Base-by-base conservation (phyloP, 2,113 vertebrate genomes). In the Dasypus novemcinctus region DNA sequence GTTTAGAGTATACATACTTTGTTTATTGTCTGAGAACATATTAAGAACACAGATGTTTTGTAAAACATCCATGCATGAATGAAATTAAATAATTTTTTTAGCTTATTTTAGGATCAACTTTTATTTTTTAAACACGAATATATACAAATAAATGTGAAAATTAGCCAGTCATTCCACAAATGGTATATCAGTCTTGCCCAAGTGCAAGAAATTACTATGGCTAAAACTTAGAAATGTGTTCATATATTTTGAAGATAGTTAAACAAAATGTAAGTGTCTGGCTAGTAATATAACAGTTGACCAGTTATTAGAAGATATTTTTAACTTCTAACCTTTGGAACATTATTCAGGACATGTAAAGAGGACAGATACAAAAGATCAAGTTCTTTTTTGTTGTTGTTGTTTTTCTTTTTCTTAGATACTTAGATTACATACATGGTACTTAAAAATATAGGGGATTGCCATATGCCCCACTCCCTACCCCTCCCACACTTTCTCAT, bases 81-180 rank as follows among this genome's bases (percentile, higher is more conserved):
- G 64, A 92, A 97, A 96, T 97, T 87, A 87, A 92, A 17, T 38
- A 78, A 87, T 93, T 82, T 96, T 95, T 95, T 96, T 92, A 76
- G 83, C 54, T 97, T 95, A 75, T 96, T 97, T 97, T 0, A 0
- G 64, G 76, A 54, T 81, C 27, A 74, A 36, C 11, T 94, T 71
- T 87, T 21, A 57, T 57, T 21, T 91, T 80, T 79, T 90, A 54
- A 84, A 91, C 69, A 18, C 61, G 75, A 75, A 46, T 91, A 71
- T 64, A 5, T 46, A 75, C 4, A 91, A 89, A 81, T 71, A 90
- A 79, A 78, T 91, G 27, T 76, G 38, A 90, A 95, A 90, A 68
- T 41, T 78, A 33, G 21, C 69, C 66, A 95, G 14, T 31, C 29
- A 87, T 9, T 71, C 41, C 80, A 25, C 2, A 84, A 92, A 57